Conservation (phyloP, 2,113 vertebrate genomes). For the Malaclemys terrapin region DNA sequence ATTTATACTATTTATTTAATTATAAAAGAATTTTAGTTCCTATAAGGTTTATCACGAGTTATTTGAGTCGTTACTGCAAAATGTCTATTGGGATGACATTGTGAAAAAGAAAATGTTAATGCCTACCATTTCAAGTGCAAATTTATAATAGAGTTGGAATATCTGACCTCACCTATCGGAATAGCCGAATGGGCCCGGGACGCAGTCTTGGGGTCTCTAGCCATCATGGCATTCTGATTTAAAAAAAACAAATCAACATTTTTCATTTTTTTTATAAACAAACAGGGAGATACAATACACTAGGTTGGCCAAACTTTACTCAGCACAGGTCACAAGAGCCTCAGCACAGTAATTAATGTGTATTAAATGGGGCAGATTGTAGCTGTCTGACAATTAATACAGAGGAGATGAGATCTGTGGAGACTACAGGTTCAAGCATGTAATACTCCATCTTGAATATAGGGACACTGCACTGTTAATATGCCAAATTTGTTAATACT, state of each 20-base stretch:
- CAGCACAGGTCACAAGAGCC: neutral
- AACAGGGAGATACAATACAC: neutral
- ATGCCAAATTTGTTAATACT: rapidly evolving
- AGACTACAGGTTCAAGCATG: neutral
- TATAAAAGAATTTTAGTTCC: neutral
- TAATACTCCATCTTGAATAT: neutral
- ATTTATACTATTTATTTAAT: neutral
- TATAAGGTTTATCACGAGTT: neutral
- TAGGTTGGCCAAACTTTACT: neutral
- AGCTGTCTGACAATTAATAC: neutral
- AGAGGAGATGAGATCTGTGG: neutral
- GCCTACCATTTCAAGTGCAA: neutral
- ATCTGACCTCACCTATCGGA: constrained; percentile 46
- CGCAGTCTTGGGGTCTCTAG: neutral
- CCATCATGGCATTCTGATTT: neutral
- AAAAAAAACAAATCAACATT: neutral
- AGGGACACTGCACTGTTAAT: neutral
- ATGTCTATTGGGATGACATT: neutral
- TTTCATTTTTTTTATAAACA: neutral
- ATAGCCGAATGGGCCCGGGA: neutral
- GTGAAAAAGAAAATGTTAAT: neutral
- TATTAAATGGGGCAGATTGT: neutral
- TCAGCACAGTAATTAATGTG: constrained; percentile 11
- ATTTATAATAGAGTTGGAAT: neutral
- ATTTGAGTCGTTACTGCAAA: neutral